These are phyloP conservation scores for Crenuchus spilurus DNA, from an alignment of 2,797 vertebrate species.

Conservation along the genomic window DNA sequence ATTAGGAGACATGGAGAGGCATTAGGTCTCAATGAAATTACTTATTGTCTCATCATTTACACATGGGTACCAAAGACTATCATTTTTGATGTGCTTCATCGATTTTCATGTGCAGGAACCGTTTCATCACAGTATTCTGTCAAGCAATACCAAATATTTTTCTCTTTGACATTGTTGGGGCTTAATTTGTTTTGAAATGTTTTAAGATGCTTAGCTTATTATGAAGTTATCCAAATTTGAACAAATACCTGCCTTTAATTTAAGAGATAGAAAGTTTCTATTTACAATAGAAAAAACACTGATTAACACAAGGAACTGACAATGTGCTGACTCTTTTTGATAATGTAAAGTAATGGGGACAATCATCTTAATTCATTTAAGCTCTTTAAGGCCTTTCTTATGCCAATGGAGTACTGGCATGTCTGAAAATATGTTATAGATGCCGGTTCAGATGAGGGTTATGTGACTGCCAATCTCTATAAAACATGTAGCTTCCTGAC, in stretches of 20 bases:
- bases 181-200: conserved; percentile 15
- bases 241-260: neutral
- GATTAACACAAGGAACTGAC: neutral
- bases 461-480: neutral
- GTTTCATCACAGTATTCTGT: neutral
- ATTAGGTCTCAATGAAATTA: neutral
- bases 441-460: neutral
- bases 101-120: conserved; percentile 8
- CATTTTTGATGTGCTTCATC: conserved; percentile 3
- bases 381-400: neutral
- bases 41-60: neutral
- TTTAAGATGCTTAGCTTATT: neutral
- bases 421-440: neutral
- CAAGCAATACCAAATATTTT: conserved; percentile 36
- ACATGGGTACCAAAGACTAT: neutral
- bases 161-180: neutral
- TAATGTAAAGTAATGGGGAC: neutral
- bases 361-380: neutral
- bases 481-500: neutral
- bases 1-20: neutral
- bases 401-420: neutral
- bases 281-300: too few relatives aligned
- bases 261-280: neutral
- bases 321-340: neutral
- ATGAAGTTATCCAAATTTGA: conserved; percentile 18